Conservation (phyloP, 2,797 vertebrate genomes). For the Galago senegalensis region DNA sequence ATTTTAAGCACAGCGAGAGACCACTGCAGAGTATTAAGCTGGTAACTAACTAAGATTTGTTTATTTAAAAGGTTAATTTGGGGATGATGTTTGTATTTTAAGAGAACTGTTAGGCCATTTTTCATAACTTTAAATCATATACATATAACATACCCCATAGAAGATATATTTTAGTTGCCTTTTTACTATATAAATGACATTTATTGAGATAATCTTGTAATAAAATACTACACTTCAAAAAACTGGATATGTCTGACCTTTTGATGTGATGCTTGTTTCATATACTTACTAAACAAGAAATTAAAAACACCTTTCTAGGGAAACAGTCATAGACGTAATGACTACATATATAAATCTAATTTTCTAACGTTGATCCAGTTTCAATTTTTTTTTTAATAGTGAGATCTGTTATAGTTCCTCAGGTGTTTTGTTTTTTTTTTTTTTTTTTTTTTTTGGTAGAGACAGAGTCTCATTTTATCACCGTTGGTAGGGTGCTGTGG, state of each 20-base stretch:
- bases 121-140: conserved; percentile 36
- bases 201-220: background rate
- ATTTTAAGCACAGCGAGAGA: background rate
- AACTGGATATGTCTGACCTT: background rate
- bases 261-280: conserved; percentile 14
- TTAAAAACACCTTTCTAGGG: conserved; percentile 31
- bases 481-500: no score
- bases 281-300: conserved; percentile 39
- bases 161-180: background rate
- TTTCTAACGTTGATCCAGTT: conserved; percentile 36
- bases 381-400: conserved; percentile 3
- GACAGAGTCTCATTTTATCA: no score
- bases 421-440: no score
- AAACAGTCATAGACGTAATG: background rate
- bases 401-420: background rate
- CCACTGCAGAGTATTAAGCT: background rate
- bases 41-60: conserved; percentile 20
- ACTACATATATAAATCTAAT: background rate
- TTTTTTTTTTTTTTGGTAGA: no score
- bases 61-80: conserved; percentile 53
- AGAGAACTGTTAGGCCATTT: conserved; percentile 17
- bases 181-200: conserved; percentile 41
- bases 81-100: conserved; percentile 45
- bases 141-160: background rate
- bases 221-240: conserved; percentile 21